These are phyloP conservation scores for Actinernus sp. DNA, from an alignment of 92 coral and sea anemone species.

Conservation along the genomic window DNA sequence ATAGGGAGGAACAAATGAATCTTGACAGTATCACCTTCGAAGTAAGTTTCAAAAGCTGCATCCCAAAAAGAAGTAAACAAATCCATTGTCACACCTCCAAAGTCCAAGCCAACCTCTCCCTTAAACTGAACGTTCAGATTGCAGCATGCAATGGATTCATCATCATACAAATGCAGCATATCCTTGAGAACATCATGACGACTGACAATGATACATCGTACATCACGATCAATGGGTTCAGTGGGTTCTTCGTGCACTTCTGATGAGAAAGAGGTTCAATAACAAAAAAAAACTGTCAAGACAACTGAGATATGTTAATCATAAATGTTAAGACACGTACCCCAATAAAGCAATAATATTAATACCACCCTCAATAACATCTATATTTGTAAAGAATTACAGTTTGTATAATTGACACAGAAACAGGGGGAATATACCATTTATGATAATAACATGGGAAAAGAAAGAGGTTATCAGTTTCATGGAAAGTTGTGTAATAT, in stretches of 20 bases:
- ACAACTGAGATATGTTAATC: too few relatives aligned
- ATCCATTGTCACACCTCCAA: conserved; percentile 65
- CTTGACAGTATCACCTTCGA: conserved; percentile 62
- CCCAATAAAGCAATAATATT: too few relatives aligned
- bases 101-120: conserved; percentile 53
- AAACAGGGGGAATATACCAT: too few relatives aligned
- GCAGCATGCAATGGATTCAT: conserved; percentile 16
- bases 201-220: background rate
- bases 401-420: too few relatives aligned
- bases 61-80: conserved; percentile 67
- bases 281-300: too few relatives aligned
- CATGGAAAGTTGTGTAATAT: too few relatives aligned
- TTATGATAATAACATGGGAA: too few relatives aligned
- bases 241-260: background rate
- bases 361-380: too few relatives aligned
- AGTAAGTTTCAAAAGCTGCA: conserved; percentile 45
- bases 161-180: conserved; percentile 39
- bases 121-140: conserved; percentile 37
- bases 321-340: too few relatives aligned
- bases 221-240: too few relatives aligned
- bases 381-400: too few relatives aligned
- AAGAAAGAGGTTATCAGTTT: too few relatives aligned
- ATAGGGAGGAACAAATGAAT: conserved; percentile 59
- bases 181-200: conserved; percentile 13
- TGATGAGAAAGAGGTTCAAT: background rate